Conservation (phyloP, 1,140 invertebrate genomes). For the Brachionus paranguensis region DNA sequence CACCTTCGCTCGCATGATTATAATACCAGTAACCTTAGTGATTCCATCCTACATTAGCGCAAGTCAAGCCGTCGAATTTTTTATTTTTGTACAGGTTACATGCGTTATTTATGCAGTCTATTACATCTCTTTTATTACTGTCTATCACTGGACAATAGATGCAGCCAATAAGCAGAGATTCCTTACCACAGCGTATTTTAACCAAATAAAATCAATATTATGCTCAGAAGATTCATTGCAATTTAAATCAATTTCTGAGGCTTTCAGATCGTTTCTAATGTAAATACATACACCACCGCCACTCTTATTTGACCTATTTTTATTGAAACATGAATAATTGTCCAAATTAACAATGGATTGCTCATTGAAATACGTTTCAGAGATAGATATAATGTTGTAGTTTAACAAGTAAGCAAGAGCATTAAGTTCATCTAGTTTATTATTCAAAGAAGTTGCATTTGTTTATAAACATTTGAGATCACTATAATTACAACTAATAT, state of each 20-base stretch:
- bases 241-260: neutral
- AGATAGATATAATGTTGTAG: neutral
- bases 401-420: neutral
- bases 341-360: neutral
- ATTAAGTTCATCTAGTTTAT: neutral
- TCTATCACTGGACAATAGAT: neutral
- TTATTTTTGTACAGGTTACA: neutral
- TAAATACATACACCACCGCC: neutral
- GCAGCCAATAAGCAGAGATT: neutral
- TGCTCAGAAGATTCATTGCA: neutral
- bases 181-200: too few relatives aligned
- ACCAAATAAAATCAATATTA: neutral
- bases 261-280: neutral
- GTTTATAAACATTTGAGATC: neutral
- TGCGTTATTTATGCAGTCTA: neutral
- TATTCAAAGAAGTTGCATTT: neutral
- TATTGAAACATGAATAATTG: neutral
- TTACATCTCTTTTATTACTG: neutral
- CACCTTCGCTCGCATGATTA: neutral
- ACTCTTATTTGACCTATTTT: neutral
- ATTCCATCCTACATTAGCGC: too few relatives aligned
- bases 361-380: neutral
- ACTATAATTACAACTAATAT: neutral
- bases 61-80: neutral
- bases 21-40: too few relatives aligned